These are phyloP conservation scores for Maconellicoccus hirsutus DNA, from an alignment of 1,140 invertebrate species.

Conservation along the genomic window DNA sequence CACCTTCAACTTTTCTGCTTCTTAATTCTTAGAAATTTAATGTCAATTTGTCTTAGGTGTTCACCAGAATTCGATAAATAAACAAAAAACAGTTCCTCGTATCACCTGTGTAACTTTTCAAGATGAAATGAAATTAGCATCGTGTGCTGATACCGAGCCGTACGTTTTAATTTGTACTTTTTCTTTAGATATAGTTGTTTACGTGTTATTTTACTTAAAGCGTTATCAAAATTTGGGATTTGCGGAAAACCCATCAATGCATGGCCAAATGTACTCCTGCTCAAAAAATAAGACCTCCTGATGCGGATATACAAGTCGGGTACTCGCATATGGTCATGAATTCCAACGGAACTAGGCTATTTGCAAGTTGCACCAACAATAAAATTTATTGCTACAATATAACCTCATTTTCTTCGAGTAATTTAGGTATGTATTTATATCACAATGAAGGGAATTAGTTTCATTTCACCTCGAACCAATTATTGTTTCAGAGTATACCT, in stretches of 20 bases:
- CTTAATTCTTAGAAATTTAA: not conserved
- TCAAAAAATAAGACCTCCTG: not conserved
- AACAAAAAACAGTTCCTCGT: not conserved
- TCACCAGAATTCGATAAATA: not conserved
- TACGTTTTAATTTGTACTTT: not conserved
- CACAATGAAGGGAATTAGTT: too few species aligned
- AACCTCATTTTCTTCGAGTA: not conserved
- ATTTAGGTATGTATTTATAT: not conserved
- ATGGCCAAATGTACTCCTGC: not conserved
- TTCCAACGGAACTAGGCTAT: not conserved
- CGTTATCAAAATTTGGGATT: slow-evolving; percentile 7
- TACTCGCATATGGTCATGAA: not conserved
- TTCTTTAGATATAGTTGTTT: not conserved
- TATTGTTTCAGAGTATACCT: not conserved
- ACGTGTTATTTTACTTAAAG: not conserved
- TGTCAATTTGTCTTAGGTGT: too few species aligned
- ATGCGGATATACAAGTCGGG: not conserved
- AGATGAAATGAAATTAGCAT: not conserved
- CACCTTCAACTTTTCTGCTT: not conserved
- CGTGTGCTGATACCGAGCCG: not conserved
- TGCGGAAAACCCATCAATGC: not conserved
- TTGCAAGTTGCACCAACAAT: not conserved
- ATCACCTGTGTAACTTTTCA: not conserved
- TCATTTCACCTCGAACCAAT: not conserved
- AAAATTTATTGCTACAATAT: slow-evolving; percentile 13